Evolutionary conservation across 2,888 invertebrate genomes (phyloP), one percentile per base, ranked within the genome.

Genomic region (Bembecia ichneumoniformis): DNA sequence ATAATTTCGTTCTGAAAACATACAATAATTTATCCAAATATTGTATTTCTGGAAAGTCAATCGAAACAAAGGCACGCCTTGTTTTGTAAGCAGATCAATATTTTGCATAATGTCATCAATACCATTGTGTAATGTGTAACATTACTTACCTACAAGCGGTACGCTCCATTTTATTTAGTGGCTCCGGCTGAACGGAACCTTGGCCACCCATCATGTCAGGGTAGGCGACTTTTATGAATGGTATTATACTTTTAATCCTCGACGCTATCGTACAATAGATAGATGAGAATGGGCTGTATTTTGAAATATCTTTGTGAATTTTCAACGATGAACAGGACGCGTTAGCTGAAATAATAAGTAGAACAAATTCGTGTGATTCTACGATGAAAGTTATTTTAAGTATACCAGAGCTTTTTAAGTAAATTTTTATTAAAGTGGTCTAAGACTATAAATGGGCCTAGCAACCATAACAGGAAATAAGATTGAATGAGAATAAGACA

Each of bases 161-260:
- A 50, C 84, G 66, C 57, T 88, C 87, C 78, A 82, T 84, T 61
- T 82, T 79, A 57, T 91, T 89, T 14, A 93, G 73, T 1, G 90
- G 90, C 64, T 93, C 92, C 0, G 89, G 84, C n/a, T 78, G 74
- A 46, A 80, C 83, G 0, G 77, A 68, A 15, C 89, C 82, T 48
- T 88, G 79, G 1, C 89, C 91, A 0, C 91, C 91, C 58, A 88
- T 82, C 77, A 93, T 81, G 62, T 94, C 94, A 14, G 94, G 94
- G 71, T 92, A 93, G 0, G 93, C 92, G 3, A 93, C 89, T 76
- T 93, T 94, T 35, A 91, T 90, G 71, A 93, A 93, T 4, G 90
- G 89, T 52, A 91, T 89, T 11, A 93, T 89, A 64, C 91, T 91
- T 49, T 75, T 82, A 3, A 91, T 90, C 55, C 84, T 77, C 40